Base-by-base conservation (phyloP, 2,797 vertebrate genomes). In the Synanceia verrucosa region DNA sequence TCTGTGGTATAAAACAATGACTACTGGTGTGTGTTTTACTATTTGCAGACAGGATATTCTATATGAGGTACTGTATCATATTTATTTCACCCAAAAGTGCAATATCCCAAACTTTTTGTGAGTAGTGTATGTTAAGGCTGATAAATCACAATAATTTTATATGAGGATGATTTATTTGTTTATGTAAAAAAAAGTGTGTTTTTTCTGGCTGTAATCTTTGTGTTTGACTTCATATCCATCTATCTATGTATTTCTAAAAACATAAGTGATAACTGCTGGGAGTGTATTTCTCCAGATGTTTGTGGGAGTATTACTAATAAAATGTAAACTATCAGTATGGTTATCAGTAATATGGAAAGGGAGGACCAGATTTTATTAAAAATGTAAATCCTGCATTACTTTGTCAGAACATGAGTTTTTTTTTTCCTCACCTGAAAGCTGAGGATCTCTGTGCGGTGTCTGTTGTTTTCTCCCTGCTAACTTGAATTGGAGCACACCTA, bases 401-500 rank as follows among this genome's bases (percentile, higher is more conserved):
- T 21, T 19, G 9, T 31, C 14, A 34, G 18, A 8, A 39, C 9
- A 14, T 64, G 19, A 3, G 1, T 47, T 1, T 58, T 39, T n/a
- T 8, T 39, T 18, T 18, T 18, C 16, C 39, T 41, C 37, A 41
- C 98, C 98, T 91, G 97, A 96, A 62, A 94, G 85, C 23, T 94
- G 88, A 61, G 95, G 84, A 72, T 98, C 95, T 59, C 90, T 89
- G 41, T 93, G 91, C 7, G 88, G 92, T 24, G 91, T 78, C 37
- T 91, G 92, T 4, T 88, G 94, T 77, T 96, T 99, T 86, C 93
- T 96, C 81, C 96, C 91, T 12, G 94, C 95, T 89, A 94, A 96
- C 89, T 97, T 98, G 88, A 99, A 99, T 68, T 96, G 97, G 55
- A 95, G 93, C 87, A 98, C 95, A 78, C 95, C 97, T 7, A 97